Percentiles rank a stretch among this genome's conserved stretches.
Conservation (phyloP, 1,140 invertebrate species). For the Panagrolaimus sp. region DNA sequence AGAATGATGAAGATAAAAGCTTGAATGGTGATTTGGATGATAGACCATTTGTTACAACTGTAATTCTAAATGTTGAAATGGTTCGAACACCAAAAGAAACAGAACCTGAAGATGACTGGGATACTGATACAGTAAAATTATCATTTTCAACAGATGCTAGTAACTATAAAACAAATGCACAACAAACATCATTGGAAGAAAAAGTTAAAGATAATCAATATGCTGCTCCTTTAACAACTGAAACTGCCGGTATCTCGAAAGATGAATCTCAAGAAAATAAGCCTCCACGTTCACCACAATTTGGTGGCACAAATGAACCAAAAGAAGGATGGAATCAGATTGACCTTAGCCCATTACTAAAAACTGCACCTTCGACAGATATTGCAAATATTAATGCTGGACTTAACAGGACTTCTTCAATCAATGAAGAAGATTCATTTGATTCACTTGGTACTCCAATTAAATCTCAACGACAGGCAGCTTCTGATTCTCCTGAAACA, state of each 20-base stretch:
- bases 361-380: neutral
- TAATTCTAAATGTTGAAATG: slow-evolving; percentile 10
- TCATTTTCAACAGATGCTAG: neutral
- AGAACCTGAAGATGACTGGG: slow-evolving; percentile 2
- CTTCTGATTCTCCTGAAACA: too few species aligned
- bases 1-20: too few species aligned
- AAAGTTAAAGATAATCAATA: neutral
- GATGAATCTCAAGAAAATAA: neutral
- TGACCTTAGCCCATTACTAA: neutral
- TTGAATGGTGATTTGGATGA: too few species aligned
- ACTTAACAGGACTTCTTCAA: neutral
- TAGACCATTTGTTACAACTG: neutral
- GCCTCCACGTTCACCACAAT: neutral
- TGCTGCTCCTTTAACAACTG: neutral
- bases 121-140: neutral
- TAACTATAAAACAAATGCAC: neutral
- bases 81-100: slow-evolving; percentile 1
- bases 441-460: too few species aligned
- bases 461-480: too few species aligned
- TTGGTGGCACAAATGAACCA: neutral
- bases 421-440: neutral
- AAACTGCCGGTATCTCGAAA: too few species aligned
- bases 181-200: neutral
- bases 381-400: neutral
- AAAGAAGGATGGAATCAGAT: neutral